These are phyloP conservation scores for Aplysia californica DNA, from an alignment of 1,140 invertebrate genomes.

Conservation along the genomic window DNA sequence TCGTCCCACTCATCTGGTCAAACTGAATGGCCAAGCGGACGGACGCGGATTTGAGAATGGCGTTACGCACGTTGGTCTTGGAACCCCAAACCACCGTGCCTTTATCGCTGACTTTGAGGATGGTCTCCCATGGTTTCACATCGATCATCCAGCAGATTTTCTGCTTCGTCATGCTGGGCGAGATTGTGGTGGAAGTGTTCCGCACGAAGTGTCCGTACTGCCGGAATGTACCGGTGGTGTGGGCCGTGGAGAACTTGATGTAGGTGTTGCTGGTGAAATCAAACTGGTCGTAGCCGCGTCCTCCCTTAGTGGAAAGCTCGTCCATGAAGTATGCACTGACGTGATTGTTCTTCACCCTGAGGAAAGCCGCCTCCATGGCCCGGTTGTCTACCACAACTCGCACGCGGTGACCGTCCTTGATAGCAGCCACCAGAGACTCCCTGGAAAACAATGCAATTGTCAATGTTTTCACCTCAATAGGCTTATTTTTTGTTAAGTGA, in stretches of 20 bases:
- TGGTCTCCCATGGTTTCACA: conserved; percentile 35
- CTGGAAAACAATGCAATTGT: too few species aligned
- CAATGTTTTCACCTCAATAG: too few species aligned
- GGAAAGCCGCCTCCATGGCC: conserved; percentile 36
- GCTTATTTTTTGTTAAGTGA: too few species aligned
- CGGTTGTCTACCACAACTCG: conserved; percentile 30
- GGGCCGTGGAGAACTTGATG: conserved; percentile 28
- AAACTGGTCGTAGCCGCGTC: conserved; percentile 31
- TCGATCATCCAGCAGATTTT: conserved; percentile 36
- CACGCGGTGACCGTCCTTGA: conserved; percentile 32
- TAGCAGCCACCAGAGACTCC: conserved; percentile 26
- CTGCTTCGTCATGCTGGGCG: conserved; percentile 34
- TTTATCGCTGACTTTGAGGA: conserved; percentile 35
- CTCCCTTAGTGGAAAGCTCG: conserved; percentile 35
- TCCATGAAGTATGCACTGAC: conserved; percentile 35
- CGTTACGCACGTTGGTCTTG: conserved; percentile 34
- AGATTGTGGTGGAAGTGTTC: conserved; percentile 30
- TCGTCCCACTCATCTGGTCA: conserved; percentile 28
- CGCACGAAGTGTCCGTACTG: conserved; percentile 35
- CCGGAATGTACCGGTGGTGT: conserved; percentile 37
- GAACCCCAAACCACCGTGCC: conserved; percentile 32
- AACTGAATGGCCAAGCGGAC: conserved; percentile 32
- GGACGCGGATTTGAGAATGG: conserved; percentile 31
- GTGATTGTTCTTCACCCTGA: conserved; percentile 30
- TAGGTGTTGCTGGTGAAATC: conserved; percentile 37